phyloP scores from a whole-genome alignment of 2,888 invertebrate genomes.

The Andrena praecox region DNA sequence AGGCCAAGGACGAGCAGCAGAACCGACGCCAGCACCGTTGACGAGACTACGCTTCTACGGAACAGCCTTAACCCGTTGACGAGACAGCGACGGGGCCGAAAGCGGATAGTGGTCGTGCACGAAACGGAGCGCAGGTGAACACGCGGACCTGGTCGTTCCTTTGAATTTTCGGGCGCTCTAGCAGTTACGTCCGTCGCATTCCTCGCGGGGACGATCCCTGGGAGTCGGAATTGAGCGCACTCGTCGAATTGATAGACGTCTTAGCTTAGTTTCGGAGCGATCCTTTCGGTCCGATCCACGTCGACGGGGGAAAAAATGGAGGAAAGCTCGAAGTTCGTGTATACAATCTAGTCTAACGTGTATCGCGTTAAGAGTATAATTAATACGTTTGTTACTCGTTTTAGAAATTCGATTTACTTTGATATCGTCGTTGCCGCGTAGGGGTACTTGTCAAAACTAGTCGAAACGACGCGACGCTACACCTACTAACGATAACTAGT shows the following conservation, averaged over 20 bases:
- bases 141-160: no score
- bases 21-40: conserved; percentile 58
- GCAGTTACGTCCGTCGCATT: neutral
- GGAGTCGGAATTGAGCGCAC: conserved; percentile 60
- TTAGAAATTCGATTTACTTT: conserved; percentile 73
- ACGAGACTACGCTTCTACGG: conserved; percentile 3
- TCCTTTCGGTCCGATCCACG: conserved; percentile 5
- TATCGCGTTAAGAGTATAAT: conserved; percentile 41
- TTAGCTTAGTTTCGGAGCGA: neutral
- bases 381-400: conserved; percentile 72
- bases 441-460: neutral
- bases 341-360: conserved; percentile 52
- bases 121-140: no score
- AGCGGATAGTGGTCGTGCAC: neutral
- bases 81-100: neutral
- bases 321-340: conserved; percentile 5
- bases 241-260: conserved; percentile 53
- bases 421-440: conserved; percentile 56
- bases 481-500: conserved; percentile 11
- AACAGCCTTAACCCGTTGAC: conserved; percentile 1
- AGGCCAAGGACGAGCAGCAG: conserved; percentile 52
- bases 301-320: conserved; percentile 3
- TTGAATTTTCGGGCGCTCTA: no score
- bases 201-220: neutral
- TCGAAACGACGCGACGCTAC: neutral